Evolutionary conservation across 2,888 invertebrate species (phyloP), one percentile per base, ranked within the genome.

Genomic region (Sycophila texana): DNA sequence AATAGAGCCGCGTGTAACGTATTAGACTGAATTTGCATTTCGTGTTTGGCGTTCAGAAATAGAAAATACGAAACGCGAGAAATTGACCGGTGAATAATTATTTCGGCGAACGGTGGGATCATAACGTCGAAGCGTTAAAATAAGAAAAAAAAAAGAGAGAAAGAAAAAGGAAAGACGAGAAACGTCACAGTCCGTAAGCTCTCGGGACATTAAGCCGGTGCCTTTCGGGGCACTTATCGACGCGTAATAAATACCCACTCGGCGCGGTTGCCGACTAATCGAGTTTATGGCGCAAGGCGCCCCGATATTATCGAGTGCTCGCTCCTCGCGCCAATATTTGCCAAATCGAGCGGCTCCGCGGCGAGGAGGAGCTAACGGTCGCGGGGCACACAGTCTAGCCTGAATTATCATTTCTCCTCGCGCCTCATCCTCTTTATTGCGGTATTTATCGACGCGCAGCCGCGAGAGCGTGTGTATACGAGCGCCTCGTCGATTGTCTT

Each of bases 271-370:
- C 63, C 82, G 83, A 82, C 84, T 87, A 86, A 88, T 88, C 85
- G 84, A 83, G 85, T 88, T 88, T 86, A 86, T 84, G 84, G 83
- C 84, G 80, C 75, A 74, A 82, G 86, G 85, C 85, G 86, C 86
- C 85, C 80, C 66, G 81, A 74, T 72, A 74, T 78, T 82, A 82
- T 83, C 82, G 82, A 81, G 78, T 77, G 71, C 76, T 81, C 60
- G 70, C 82, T 81, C 26, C 63, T 30, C 53, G 83, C 72, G 82
- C 74, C 82, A 77, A 82, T 77, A 80, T 77, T 83, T 81, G 81
- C 71, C 71, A 73, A 79, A 81, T 81, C 82, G 82, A 81, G 78
- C 80, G 74, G 68, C 72, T 74, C 58, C 83, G 10, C 55, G 47
- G 2, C 16, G n/a, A 53, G 26, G 49, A 22, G 68, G 7, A 16